phyloP scores from a whole-genome alignment of 2,888 invertebrate genomes.

The Alloplasta piceator region DNA sequence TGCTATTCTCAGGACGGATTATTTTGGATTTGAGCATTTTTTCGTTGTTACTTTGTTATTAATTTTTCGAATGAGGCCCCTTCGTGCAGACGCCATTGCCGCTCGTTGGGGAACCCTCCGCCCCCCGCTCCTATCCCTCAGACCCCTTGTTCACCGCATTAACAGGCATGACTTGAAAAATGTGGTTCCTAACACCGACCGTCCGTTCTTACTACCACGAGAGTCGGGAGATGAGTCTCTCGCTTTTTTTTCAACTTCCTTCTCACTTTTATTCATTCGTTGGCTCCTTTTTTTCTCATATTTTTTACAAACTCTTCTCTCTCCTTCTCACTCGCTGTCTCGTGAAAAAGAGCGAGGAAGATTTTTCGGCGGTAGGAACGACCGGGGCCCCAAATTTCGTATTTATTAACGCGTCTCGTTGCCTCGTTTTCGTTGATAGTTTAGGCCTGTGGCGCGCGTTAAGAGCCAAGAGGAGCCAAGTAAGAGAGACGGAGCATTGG shows the following conservation, averaged over 20 bases:
- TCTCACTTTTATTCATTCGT: constrained; percentile 45
- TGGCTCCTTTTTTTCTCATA: constrained; percentile 12
- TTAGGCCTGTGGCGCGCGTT: constrained; percentile 64
- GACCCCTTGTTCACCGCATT: constrained; percentile 77
- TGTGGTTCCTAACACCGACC: constrained; percentile 80
- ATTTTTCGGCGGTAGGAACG: constrained; percentile 70
- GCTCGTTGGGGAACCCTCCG: constrained; percentile 20
- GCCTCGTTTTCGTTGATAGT: constrained; percentile 77
- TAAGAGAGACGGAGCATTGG: constrained; percentile 54
- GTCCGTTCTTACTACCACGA: constrained; percentile 68
- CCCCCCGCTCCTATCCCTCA: constrained; percentile 48
- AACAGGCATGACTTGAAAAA: constrained; percentile 82
- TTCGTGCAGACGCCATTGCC: constrained; percentile 73
- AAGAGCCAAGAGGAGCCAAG: constrained; percentile 53
- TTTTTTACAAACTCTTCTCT: constrained; percentile 5
- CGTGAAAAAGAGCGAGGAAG: constrained; percentile 5
- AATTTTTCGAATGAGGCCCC: constrained; percentile 62
- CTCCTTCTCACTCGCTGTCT: constrained; percentile 24
- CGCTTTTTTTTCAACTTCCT: constrained; percentile 21
- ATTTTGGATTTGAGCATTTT: background rate
- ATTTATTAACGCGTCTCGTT: constrained; percentile 80
- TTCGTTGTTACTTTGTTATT: background rate
- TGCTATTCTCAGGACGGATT: background rate
- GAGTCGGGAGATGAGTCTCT: constrained; percentile 51
- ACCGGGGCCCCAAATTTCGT: constrained; percentile 73